These are phyloP conservation scores for Erebia epiphron DNA, from an alignment of 2,888 invertebrate species.

Conservation along the genomic window DNA sequence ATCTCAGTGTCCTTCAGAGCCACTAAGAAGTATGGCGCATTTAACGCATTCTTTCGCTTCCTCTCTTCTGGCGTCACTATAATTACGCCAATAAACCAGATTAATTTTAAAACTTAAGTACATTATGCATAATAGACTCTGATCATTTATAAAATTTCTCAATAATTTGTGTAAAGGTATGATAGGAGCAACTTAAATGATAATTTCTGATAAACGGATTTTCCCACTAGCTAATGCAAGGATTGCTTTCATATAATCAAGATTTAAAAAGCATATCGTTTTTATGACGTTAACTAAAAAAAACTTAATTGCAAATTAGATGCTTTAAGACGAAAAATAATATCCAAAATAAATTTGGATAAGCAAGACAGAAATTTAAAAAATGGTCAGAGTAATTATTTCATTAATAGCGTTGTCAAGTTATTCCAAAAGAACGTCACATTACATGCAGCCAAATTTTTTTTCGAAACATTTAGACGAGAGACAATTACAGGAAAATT, in stretches of 20 bases:
- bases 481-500: constrained; percentile 69
- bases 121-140: neutral
- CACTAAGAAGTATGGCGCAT: constrained; percentile 92
- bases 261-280: neutral
- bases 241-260: too few relatives aligned
- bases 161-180: neutral
- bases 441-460: constrained; percentile 25
- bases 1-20: constrained; percentile 94
- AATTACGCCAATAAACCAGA: constrained; percentile 33
- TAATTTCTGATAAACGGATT: too few relatives aligned
- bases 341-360: neutral
- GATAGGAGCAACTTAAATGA: too few relatives aligned
- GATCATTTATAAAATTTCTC: neutral
- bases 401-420: neutral
- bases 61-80: constrained; percentile 89
- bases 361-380: neutral
- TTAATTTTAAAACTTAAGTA: neutral
- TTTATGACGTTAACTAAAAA: neutral
- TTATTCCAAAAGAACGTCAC: constrained; percentile 20
- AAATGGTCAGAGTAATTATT: constrained; percentile 9
- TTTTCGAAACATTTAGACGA: constrained; percentile 30
- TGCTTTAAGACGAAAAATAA: too few relatives aligned
- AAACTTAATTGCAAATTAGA: neutral
- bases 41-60: constrained; percentile 85
- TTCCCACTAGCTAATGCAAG: too few relatives aligned